A percentile compares a stretch with the other conserved stretches of the same genome.
phyloP scores from a whole-genome alignment of 2,113 vertebrate species.

The Phainopepla nitens region DNA sequence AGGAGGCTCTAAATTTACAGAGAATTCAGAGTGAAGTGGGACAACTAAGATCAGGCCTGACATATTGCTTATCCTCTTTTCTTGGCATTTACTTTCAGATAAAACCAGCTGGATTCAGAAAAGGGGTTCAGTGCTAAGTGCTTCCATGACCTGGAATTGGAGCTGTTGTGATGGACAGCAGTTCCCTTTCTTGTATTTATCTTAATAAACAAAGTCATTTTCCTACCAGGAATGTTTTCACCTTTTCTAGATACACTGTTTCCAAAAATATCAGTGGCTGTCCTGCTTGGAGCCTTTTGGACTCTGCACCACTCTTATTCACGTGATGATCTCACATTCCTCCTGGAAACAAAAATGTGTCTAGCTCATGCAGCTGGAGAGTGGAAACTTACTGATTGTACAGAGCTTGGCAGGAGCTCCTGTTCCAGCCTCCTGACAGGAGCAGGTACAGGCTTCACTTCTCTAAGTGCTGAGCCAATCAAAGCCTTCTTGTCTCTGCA shows the following conservation, averaged over 20 bases:
- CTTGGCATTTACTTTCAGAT: neutral
- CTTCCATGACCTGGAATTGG: neutral
- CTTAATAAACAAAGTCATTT: neutral
- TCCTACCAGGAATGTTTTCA: neutral
- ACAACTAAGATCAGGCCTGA: neutral
- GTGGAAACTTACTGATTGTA: constrained; percentile 20
- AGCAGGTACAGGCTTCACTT: neutral
- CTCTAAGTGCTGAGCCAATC: neutral
- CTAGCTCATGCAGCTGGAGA: neutral
- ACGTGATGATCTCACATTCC: neutral
- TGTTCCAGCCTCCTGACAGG: neutral
- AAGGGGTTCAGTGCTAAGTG: neutral
- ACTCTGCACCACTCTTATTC: neutral
- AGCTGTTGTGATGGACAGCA: neutral
- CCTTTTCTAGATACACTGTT: neutral
- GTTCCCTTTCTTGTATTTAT: neutral
- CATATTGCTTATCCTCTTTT: neutral
- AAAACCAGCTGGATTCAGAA: neutral
- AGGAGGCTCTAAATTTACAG: neutral
- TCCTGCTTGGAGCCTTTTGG: constrained; percentile 1
- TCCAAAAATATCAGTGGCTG: neutral
- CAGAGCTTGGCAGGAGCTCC: neutral
- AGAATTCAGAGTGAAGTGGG: neutral
- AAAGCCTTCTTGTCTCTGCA: neutral
- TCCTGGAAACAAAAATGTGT: neutral